Evolutionary conservation across 2,797 vertebrate genomes (phyloP).

Genomic region (Gymnocypris eckloni): DNA sequence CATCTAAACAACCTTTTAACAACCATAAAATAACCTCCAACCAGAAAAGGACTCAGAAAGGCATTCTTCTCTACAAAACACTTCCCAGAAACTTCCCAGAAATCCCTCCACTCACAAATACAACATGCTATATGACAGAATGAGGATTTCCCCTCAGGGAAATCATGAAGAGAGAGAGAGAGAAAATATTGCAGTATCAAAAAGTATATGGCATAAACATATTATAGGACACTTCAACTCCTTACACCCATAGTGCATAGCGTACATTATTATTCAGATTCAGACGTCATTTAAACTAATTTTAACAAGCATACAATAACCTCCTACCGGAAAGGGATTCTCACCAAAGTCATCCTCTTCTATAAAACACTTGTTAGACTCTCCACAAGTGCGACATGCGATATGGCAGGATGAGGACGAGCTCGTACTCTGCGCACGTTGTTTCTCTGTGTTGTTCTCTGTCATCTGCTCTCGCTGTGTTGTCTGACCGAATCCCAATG

Average conservation of each 20-base stretch:
- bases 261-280: not conserved
- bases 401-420: not conserved
- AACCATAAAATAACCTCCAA: not conserved
- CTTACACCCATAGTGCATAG: not conserved
- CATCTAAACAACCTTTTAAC: not conserved
- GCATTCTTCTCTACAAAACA: not conserved
- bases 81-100: not conserved
- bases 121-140: not conserved
- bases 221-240: not conserved
- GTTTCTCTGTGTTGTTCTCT: not conserved
- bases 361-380: not conserved
- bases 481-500: conserved; percentile 15
- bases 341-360: not conserved
- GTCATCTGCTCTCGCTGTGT: not conserved
- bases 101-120: not conserved
- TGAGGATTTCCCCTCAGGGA: not conserved
- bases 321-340: not conserved
- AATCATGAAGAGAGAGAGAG: not conserved
- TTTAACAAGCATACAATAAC: not conserved
- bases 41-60: not conserved
- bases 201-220: not conserved
- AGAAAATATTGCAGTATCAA: not conserved
- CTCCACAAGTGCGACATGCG: not conserved
- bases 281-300: not conserved
- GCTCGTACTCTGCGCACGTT: not conserved